Evolutionary conservation across 2,113 vertebrate genomes (phyloP), one percentile per base, ranked within the genome.

Genomic region (Calonectris borealis): DNA sequence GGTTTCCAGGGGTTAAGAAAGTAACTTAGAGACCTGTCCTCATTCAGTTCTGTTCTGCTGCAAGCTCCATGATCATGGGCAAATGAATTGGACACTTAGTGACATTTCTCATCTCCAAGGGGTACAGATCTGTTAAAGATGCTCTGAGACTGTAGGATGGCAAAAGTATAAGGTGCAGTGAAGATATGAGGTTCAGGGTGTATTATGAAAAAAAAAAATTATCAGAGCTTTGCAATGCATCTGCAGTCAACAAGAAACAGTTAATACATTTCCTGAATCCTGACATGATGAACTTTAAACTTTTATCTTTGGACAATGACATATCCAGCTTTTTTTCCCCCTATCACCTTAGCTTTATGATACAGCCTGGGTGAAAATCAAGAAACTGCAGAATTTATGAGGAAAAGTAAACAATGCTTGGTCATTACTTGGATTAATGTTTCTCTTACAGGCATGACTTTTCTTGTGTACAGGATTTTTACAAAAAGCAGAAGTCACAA

Each of bases 401-500:
- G 46, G 42, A 85, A 70, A 95, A 90, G 48, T 77, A 96, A 96
- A 95, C 89, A 95, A 96, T 86, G 64, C 66, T 81, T 86, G 80
- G 71, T 96, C 95, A 96, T 94, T 91, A 71, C 68, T 83, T 94
- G 93, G 71, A 96, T 96, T 96, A 95, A 95, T 73, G 58, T 88
- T 97, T 91, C 73, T 93, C 44, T 95, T 75, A 84, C 90, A 98
- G 91, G 75, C 88, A 96, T 93, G 83, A 79, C 88, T 95, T 92
- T 58, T 76, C 52, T 95, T 95, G 94, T 86, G 68, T 66, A 86
- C 70, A 66, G 72, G 71, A 73, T 94, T 91, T 96, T 93, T 73
- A 4, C 58, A 93, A 90, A 91, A 94, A 96, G 90, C 93, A 89
- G 83, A 97, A 98, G 96, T 93, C 94, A 94, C 87, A 97, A 97